These are phyloP conservation scores for Semotilus atromaculatus DNA, from an alignment of 2,797 vertebrate species.

Conservation along the genomic window DNA sequence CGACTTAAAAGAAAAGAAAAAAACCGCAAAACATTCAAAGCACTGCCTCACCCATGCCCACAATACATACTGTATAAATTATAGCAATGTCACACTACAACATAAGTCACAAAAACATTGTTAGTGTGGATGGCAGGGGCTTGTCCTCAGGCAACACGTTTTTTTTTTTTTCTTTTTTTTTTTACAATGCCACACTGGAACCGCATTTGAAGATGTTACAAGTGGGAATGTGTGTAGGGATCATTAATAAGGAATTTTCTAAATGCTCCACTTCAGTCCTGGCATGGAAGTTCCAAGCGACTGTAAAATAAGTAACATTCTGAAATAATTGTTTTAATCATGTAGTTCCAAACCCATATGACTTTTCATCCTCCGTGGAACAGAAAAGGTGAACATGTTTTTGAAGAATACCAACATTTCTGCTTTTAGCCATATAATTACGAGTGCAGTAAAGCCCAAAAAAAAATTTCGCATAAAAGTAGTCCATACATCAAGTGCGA, in stretches of 20 bases:
- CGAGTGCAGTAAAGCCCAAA: neutral
- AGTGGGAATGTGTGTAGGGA: conserved; percentile 6
- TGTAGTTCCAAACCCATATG: neutral
- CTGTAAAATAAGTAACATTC: neutral
- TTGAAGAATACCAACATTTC: neutral
- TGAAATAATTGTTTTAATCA: neutral
- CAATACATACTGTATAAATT: conserved; percentile 38
- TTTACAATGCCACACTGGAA: conserved; percentile 23
- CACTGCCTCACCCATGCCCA: conserved; percentile 29
- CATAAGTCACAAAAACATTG: conserved; percentile 49
- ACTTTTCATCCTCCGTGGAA: neutral
- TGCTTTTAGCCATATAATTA: neutral
- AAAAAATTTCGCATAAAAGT: neutral
- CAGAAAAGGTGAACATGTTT: neutral
- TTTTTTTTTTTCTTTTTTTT: conserved; percentile 50
- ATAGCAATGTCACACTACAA: conserved; percentile 30
- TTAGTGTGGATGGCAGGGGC: conserved; percentile 35
- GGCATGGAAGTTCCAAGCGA: neutral
- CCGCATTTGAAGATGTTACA: conserved; percentile 34
- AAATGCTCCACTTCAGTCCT: neutral
- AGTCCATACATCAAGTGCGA: neutral
- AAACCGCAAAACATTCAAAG: conserved; percentile 28
- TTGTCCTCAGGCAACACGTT: conserved; percentile 28
- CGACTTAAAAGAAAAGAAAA: conserved; percentile 37
- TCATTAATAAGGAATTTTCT: neutral